Conservation (phyloP, 2,113 vertebrate genomes). For the Vidua chalybeata region DNA sequence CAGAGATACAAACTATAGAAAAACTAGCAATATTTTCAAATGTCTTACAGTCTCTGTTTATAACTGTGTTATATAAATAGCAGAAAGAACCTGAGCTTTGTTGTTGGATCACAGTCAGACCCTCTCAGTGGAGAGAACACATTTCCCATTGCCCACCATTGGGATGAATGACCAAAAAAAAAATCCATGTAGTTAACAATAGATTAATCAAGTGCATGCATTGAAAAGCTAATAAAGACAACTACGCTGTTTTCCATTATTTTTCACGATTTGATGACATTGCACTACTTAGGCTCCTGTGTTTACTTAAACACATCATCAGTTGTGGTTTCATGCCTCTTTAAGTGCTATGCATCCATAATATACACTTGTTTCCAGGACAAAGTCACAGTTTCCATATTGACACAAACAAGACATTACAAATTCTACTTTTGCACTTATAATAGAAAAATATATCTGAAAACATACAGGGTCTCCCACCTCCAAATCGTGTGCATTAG, state of each 20-base stretch:
- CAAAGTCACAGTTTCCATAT: neutral
- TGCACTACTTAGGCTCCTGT: conserved; percentile 28
- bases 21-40: neutral
- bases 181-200: conserved; percentile 37
- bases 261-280: conserved; percentile 38
- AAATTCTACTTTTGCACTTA: neutral
- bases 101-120: neutral
- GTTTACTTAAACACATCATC: conserved; percentile 57
- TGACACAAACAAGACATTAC: neutral
- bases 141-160: neutral
- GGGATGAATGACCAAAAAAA: conserved; percentile 24
- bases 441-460: neutral
- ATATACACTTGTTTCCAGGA: neutral
- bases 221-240: conserved; percentile 32
- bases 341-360: neutral
- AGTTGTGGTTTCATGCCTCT: neutral
- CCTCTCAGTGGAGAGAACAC: neutral
- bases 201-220: conserved; percentile 27
- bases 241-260: conserved; percentile 27
- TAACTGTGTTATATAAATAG: neutral
- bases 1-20: neutral
- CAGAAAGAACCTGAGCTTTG: conserved; percentile 5
- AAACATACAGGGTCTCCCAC: neutral
- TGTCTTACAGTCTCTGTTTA: neutral
- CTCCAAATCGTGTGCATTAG: neutral